Base-by-base conservation (phyloP, 2,888 invertebrate species). In the Archips crataeganus region DNA sequence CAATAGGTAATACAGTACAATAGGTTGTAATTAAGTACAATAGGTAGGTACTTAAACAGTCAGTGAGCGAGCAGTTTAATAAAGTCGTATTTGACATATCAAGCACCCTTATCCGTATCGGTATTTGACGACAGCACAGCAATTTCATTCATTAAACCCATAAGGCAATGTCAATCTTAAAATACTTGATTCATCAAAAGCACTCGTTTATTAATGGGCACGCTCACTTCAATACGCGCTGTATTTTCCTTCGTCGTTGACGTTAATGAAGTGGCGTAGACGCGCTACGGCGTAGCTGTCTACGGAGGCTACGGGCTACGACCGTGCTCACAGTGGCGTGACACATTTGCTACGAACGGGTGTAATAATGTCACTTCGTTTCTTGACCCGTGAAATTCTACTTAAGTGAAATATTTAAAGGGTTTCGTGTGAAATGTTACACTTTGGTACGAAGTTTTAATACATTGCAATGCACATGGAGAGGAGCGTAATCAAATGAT, bases 51-150 rank as follows among this genome's bases (percentile, higher is more conserved):
- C n/a, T n/a, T n/a, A 39, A 4, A 6, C 39, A 39, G 6, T 6
- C 39, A 36, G 2, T 64, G 63, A 73, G 49, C 49, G 54, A 54
- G 76, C 45, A 10, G 45, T 11, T 11, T 13, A 79, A 77, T 76
- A 76, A 77, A 77, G 75, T 76, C 75, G 23, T 61, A 36, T 61
- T 45, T 34, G n/a, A 23, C 36, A 11, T 11, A 4, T 47, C 13
- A 13, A 49, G 49, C 49, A 57, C 32, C 32, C 57, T 57, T 23
- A 54, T 8, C 54, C n/a, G n/a, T 13, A 13, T 2, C 13, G 51
- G 51, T 15, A 13, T 47, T 47, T 54, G 54, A 15, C 8, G 54
- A 2, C 15, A 23, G 6, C 8, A 51, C 15, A 15, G 47, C 3
- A 51, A 51, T 51, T 51, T 51, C 6, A 54, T 54, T 51, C 51